Evolutionary conservation across 2,797 vertebrate genomes (phyloP), one percentile per base, ranked within the genome.

Genomic region (Naso thynnoides): DNA sequence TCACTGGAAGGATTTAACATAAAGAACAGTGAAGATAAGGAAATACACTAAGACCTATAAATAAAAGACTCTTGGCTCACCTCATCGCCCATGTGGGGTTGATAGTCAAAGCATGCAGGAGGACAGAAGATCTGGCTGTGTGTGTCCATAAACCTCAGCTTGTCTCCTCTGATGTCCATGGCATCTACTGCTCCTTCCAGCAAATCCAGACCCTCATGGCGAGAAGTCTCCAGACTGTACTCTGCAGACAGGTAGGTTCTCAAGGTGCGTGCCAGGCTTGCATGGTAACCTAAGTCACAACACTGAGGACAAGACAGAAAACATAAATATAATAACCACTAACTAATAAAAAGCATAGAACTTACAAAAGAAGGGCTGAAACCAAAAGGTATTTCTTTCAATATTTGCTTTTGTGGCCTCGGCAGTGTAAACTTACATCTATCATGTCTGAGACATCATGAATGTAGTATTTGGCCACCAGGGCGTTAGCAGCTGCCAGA

Each of bases 71-170:
- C 6, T 33, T 13, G 39, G 21, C 76, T 92, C 89, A 98, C 98
- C 96, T 99, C 98, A 1, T 99, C 98, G 23, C 97, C 98, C 96
- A 99, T 98, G 89, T 99, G 98, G 0, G 96, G 97, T 93, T 98
- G 97, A 92, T 97, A 99, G 93, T 99, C 98, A 0, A 99, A 99
- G 84, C 96, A 97, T 18, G 98, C 93, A 0, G 98, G 98, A 0
- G 98, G 98, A 88, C 98, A 99, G 93, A 99, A 99, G 76, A 98
- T 96, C 87, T 98, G 97, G 85, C 96, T 96, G 91, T 97, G 96
- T 88, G 95, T 95, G 89, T 99, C 98, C 98, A 99, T 99, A 78
- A 97, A 91, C 14, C 96, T 98, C 86, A 98, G 96, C 88, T 99
- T 99, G 94, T 99, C 98, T 0, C 97, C 98, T 26, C 98, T 95